Base-by-base conservation (phyloP, 1,140 invertebrate genomes). In the Ceratosolen solmsi region DNA sequence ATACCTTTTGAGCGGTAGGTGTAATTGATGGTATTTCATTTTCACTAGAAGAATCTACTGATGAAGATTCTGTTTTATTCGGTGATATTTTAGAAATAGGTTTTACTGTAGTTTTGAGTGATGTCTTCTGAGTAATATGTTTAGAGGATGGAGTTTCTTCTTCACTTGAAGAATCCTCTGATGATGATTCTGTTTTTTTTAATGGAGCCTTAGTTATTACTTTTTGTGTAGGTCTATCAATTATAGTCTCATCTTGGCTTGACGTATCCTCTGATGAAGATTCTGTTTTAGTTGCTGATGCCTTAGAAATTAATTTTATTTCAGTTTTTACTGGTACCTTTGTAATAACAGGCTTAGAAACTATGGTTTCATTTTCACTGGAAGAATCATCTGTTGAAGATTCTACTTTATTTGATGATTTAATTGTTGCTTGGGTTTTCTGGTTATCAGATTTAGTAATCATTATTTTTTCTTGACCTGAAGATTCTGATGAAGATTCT, bases 401-500 rank as follows among this genome's bases (percentile, higher is more conserved):
- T 71, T 84, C 70, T 83, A 85, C 73, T 84, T 88, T 84, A 30
- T 83, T 83, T 22, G 74, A 36, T 33, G 54, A 13, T 56, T 75
- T 27, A 82, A 88, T 88, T 13, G 83, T 82, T 17, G 76, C 15
- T 76, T 86, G 79, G 15, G 22, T 17, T 41, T 75, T 76, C 22
- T 72, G 51, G 33, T 73, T 60, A 75, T 74, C 11, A 85, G 87
- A 13, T n/a, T 46, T 68, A 5, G 46, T 33, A 38, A 74, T 11
- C 51, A 63, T 9, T 87, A 51, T 85, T 84, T 71, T n/a, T 1
- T 79, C 68, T 27, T 70, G 65, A 79, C 85, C 54, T 27, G 84
- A 87, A 30, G 75, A 90, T 86, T 91, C 91, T 46, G 90, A 88
- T 54, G 86, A 86, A 33, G 85, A 82, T 68, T 86, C 78, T 60